Percentiles rank a stretch among this genome's conserved stretches.
phyloP scores from a whole-genome alignment of 2,888 invertebrate genomes.

The Cancer borealis region DNA sequence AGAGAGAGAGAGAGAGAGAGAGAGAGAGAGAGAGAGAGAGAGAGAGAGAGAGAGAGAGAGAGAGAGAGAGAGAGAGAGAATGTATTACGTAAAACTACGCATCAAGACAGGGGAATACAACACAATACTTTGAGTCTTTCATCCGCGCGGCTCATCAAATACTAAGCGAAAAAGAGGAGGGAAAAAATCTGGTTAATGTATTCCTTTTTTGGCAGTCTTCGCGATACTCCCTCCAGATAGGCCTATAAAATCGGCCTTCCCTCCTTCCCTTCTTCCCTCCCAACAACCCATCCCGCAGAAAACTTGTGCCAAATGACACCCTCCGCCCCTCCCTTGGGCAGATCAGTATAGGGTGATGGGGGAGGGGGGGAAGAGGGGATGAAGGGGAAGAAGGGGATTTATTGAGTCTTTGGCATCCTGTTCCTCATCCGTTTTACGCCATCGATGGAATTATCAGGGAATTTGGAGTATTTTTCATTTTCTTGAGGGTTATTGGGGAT shows the following conservation, averaged over 20 bases:
- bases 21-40: constrained; percentile 38
- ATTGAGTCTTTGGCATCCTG: constrained; percentile 23
- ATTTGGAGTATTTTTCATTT: constrained; percentile 35
- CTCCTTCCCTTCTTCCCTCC: constrained; percentile 17
- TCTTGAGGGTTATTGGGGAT: constrained; percentile 20
- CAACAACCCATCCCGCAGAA: constrained; percentile 28
- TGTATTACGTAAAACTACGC: not conserved
- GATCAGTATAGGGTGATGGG: not conserved
- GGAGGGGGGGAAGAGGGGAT: not conserved
- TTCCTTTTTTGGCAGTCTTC: constrained; percentile 68
- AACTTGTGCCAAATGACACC: constrained; percentile 58
- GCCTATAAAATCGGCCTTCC: constrained; percentile 62
- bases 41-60: constrained; percentile 28
- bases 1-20: constrained; percentile 54
- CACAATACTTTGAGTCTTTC: not conserved
- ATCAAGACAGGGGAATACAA: not conserved
- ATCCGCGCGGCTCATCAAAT: not conserved
- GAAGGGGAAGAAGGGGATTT: not conserved
- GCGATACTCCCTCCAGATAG: constrained; percentile 54
- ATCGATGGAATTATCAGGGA: constrained; percentile 24
- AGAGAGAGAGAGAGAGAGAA: constrained; percentile 48
- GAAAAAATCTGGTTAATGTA: constrained; percentile 58
- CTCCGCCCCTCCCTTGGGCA: constrained; percentile 9
- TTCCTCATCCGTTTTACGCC: constrained; percentile 40
- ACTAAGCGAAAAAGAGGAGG: constrained; percentile 23